Conservation (phyloP, 2,888 invertebrate species). For the Bugula neritina region DNA sequence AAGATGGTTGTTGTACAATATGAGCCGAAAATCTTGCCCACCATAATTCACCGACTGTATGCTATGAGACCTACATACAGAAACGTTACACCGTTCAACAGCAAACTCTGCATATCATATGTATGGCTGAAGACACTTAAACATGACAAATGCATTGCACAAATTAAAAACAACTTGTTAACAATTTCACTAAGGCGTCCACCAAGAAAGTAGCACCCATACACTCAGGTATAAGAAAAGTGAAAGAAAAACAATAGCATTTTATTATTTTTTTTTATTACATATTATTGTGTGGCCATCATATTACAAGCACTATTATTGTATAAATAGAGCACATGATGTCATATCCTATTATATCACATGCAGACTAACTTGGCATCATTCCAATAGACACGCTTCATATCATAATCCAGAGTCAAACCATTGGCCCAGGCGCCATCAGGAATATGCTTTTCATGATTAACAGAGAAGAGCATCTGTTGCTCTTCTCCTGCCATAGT, state of each 20-base stretch:
- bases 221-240: too few relatives aligned
- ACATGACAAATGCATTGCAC: too few relatives aligned
- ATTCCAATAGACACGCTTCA: conserved; percentile 76
- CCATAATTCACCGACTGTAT: conserved; percentile 78
- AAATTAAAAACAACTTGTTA: too few relatives aligned
- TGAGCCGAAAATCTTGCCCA: conserved; percentile 66
- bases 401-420: conserved; percentile 69
- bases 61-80: conserved; percentile 65
- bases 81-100: conserved; percentile 11
- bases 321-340: too few relatives aligned
- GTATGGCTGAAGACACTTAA: too few relatives aligned
- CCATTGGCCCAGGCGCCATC: conserved; percentile 78
- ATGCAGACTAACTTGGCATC: conserved; percentile 64
- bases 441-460: conserved; percentile 29
- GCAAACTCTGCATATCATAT: too few relatives aligned
- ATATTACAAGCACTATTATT: too few relatives aligned
- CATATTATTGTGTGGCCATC: too few relatives aligned
- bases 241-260: too few relatives aligned
- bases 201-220: too few relatives aligned
- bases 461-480: conserved; percentile 61
- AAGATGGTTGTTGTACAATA: conserved; percentile 68
- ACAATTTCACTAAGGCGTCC: too few relatives aligned
- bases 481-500: conserved; percentile 78
- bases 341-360: not conserved
- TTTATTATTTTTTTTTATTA: too few relatives aligned